phyloP scores from a whole-genome alignment of 2,113 vertebrate species.

The Sphyrna mokarran region DNA sequence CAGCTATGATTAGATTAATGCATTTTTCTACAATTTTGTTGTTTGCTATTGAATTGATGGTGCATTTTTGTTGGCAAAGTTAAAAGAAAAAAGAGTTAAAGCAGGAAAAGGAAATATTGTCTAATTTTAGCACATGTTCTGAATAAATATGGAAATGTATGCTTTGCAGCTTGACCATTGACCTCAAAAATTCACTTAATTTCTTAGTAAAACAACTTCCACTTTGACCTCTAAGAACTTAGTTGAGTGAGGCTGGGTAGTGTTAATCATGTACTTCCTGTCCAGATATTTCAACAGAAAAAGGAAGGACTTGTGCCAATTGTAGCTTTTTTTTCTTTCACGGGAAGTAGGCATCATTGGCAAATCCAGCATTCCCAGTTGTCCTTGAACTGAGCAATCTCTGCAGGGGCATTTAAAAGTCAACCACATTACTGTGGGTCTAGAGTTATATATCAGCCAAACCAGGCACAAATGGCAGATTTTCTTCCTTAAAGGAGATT shows the following conservation, averaged over 20 bases:
- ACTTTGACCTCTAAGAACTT: neutral
- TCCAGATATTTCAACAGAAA: neutral
- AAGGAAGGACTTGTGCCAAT: neutral
- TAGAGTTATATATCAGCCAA: too few relatives aligned
- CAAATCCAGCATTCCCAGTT: too few relatives aligned
- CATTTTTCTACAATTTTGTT: neutral
- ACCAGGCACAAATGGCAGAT: too few relatives aligned
- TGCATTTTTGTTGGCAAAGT: neutral
- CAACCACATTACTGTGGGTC: too few relatives aligned
- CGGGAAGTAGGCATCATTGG: too few relatives aligned
- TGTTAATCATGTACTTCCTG: neutral
- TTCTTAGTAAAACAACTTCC: neutral
- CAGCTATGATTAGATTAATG: neutral
- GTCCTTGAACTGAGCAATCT: too few relatives aligned
- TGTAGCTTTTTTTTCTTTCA: neutral
- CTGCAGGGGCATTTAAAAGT: too few relatives aligned
- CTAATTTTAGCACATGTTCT: neutral
- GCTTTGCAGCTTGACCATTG: neutral
- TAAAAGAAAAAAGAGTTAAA: neutral
- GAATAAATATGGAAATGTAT: neutral
- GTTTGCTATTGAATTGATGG: neutral
- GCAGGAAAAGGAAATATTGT: neutral
- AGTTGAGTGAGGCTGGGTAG: neutral
- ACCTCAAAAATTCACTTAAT: slow-evolving; percentile 19
- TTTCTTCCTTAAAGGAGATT: too few relatives aligned